A percentile compares a stretch with the other conserved stretches of the same genome.
phyloP scores from a whole-genome alignment of 2,888 invertebrate species.

The Mythimna albipuncta region DNA sequence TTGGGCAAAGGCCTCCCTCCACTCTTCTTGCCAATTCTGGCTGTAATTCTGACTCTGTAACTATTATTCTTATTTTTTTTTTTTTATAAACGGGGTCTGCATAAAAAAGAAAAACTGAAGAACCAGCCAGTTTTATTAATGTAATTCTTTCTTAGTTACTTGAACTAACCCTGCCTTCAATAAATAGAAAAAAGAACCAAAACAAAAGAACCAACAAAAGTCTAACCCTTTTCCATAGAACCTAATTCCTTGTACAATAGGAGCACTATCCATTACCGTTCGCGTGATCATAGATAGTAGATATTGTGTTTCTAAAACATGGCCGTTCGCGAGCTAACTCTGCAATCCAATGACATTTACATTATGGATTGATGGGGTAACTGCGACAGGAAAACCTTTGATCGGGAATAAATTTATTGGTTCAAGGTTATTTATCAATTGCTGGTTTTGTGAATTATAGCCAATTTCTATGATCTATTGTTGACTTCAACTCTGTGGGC shows the following conservation, averaged over 20 bases:
- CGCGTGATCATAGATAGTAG: slow-evolving; percentile 76
- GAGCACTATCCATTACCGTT: slow-evolving; percentile 76
- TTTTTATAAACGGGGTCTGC: no score
- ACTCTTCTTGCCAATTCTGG: no score
- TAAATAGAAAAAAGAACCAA: background rate
- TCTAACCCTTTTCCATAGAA: slow-evolving; percentile 21
- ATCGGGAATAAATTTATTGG: background rate
- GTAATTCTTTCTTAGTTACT: no score
- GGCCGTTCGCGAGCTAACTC: slow-evolving; percentile 45
- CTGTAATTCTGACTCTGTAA: no score
- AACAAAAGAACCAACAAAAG: no score
- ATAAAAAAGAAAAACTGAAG: no score
- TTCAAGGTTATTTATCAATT: background rate
- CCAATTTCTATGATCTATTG: background rate
- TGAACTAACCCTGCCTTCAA: no score
- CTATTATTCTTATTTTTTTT: no score
- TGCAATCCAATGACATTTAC: slow-evolving; percentile 66
- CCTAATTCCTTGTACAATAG: slow-evolving; percentile 37
- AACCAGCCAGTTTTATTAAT: no score
- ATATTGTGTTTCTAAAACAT: slow-evolving; percentile 65
- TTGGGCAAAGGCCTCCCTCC: no score
- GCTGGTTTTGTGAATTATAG: background rate
- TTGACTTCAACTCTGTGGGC: background rate
- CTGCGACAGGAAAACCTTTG: slow-evolving; percentile 13
- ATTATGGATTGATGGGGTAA: slow-evolving; percentile 42